Base-by-base conservation (phyloP, 2,797 vertebrate species). In the Zalophus californianus region DNA sequence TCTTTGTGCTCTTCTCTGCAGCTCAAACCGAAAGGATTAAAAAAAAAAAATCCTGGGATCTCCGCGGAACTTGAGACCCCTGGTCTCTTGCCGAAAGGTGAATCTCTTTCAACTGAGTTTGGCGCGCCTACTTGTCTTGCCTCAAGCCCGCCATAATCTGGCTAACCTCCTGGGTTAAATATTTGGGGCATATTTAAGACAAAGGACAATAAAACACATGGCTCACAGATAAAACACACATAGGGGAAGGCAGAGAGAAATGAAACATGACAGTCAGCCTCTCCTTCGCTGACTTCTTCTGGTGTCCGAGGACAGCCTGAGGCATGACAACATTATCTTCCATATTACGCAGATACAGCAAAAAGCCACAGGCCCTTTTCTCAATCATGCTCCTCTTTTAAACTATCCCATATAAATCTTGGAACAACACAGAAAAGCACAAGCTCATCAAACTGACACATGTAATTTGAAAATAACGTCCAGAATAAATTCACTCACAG, bases 401-500 rank as follows among this genome's bases (percentile, higher is more conserved):
- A 95, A 88, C 64, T 44, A 77, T 70, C 85, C 96, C 50, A 80
- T 72, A 80, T 89, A 96, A 94, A 96, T 96, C 96, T 85, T 73
- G 50, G 87, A 96, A 91, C 91, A 91, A 96, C 78, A 52, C 38
- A 73, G 87, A 78, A 87, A 96, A 94, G 44, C 50, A 75, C 54
- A 54, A 95, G 87, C 87, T 84, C 96, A 95, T 97, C 94, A 90
- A 54, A 95, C 88, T 94, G 96, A 97, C 96, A 93, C 80, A 83
- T 21, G 92, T 92, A 90, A 97, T 97, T 96, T 94, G 95, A 96
- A 97, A 97, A 89, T 73, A 97, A 97, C 8, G 0, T 92, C 84
- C 94, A 92, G 95, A 94, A 97, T 91, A 94, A 96, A 97, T 96
- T 93, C 80, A 91, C 93, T 93, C 58, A 50, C 79, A 60, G 66